These are phyloP conservation scores for Phrynosoma platyrhinos DNA, from an alignment of 2,113 vertebrate genomes.

Conservation along the genomic window DNA sequence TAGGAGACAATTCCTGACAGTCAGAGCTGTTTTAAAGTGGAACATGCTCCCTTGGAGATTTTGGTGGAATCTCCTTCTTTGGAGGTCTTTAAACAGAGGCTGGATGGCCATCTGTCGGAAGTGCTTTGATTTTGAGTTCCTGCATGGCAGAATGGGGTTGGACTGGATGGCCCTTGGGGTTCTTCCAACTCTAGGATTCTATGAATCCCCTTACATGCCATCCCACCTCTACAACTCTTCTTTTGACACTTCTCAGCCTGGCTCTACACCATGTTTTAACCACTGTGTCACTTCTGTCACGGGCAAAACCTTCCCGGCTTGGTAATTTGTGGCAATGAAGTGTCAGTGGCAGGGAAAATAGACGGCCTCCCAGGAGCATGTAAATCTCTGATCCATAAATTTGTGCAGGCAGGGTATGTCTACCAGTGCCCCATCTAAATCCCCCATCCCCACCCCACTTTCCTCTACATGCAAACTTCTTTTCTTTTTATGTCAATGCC, in stretches of 20 bases:
- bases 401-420: constrained; percentile 37
- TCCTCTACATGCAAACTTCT: not conserved
- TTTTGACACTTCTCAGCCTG: constrained; percentile 45
- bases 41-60: too few relatives aligned
- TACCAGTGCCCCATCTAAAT: not conserved
- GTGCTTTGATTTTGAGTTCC: too few relatives aligned
- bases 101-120: too few relatives aligned
- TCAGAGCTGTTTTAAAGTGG: not conserved
- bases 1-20: too few relatives aligned
- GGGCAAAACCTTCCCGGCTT: constrained; percentile 55
- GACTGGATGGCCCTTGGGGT: too few relatives aligned
- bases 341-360: constrained; percentile 67
- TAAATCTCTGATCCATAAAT: constrained; percentile 69
- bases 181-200: too few relatives aligned
- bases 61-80: too few relatives aligned
- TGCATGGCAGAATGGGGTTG: too few relatives aligned
- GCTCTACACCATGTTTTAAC: constrained; percentile 50
- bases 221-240: constrained; percentile 6
- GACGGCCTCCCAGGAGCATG: constrained; percentile 43
- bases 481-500: constrained; percentile 47
- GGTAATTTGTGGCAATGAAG: constrained; percentile 73
- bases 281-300: constrained; percentile 61
- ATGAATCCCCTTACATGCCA: not conserved
- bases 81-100: too few relatives aligned
- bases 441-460: too few relatives aligned